Evolutionary conservation across 2,888 invertebrate species (phyloP), one percentile per base, ranked within the genome.

Genomic region (Argyra leucocephala): DNA sequence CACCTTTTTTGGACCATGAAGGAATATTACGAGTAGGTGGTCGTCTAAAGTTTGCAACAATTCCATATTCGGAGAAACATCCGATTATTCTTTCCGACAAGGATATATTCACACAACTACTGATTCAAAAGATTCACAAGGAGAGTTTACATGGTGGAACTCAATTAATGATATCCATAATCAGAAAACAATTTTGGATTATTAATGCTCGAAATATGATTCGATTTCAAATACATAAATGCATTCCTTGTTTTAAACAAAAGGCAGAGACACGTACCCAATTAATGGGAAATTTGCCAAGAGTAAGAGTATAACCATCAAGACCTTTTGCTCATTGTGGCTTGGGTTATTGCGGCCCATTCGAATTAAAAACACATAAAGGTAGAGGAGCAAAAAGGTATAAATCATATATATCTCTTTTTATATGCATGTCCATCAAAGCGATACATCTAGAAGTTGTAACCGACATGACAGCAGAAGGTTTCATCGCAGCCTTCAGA

Each of bases 391-490:
- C 67, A 3, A 65, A 65, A 57, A 66, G 64, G 3, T 62, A 61
- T 12, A 71, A 72, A 63, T 65, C 69, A 9, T 72, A 71, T 64
- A 22, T 72, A 58, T n/a, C n/a, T n/a, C n/a, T n/a, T n/a, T n/a
- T 68, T 64, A 66, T 72, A 10, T 72, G 72, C 62, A 68, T 67
- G 61, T 48, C 69, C 3, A 62, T 31, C 3, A 62, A 62, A 36
- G 36, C 62, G 6, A 10, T 62, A 10, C 62, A 63, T 26, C 26
- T 58, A 3, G 58, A 63, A 58, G 3, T 58, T 1, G 58, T 21
- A 18, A 18, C 63, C 4, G 26, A 58, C 21, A 3, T 57, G 12
- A n/a, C 58, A 2, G 68, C 71, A 3, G 67, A 71, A 18, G 66
- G 68, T 0, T 73, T 73, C 61, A 24, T 72, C 5, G 71, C 69